Percentiles rank a stretch among this genome's conserved stretches.
phyloP scores from a whole-genome alignment of 2,113 vertebrate species.

The Grantiella picta region DNA sequence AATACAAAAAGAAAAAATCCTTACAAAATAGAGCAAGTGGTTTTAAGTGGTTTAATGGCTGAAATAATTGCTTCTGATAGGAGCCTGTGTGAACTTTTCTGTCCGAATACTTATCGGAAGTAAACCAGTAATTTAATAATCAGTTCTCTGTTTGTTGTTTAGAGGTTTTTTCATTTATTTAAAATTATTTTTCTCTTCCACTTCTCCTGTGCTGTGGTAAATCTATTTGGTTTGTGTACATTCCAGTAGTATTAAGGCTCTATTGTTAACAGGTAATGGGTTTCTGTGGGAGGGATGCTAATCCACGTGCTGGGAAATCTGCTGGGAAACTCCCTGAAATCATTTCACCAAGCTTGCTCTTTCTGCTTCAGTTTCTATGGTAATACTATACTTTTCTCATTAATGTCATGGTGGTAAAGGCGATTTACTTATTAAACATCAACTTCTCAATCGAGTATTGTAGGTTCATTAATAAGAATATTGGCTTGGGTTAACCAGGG shows the following conservation, averaged over 20 bases:
- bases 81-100: background rate
- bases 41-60: background rate
- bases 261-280: background rate
- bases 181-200: background rate
- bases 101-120: background rate
- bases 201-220: background rate
- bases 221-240: background rate
- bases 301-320: accelerated
- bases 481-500: background rate
- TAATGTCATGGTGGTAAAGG: background rate
- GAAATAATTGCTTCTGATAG: background rate
- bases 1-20: accelerated
- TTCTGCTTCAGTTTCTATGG: background rate
- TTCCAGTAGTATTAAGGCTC: background rate
- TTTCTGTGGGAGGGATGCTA: background rate
- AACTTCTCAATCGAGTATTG: accelerated
- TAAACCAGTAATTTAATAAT: background rate
- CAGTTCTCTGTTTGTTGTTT: background rate
- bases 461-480: background rate
- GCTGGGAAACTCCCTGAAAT: background rate
- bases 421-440: background rate
- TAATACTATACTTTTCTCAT: background rate
- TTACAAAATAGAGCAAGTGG: background rate
- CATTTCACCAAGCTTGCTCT: background rate
- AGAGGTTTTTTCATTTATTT: background rate